phyloP scores from a whole-genome alignment of 2,888 invertebrate genomes.

The Xanthia icteritia region DNA sequence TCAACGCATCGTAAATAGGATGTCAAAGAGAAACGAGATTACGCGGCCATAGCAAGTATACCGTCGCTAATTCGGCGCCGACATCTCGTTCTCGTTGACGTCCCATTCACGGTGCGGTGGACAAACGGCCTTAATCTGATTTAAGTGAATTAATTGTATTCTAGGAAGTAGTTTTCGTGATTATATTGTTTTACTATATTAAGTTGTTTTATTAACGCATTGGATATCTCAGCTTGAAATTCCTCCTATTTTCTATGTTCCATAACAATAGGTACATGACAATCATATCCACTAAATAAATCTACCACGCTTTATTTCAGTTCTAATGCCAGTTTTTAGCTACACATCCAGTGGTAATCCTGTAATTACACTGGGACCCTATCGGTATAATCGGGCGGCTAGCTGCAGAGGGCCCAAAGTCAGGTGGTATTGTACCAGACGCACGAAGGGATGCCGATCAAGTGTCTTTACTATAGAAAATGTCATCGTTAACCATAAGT shows the following conservation, averaged over 20 bases:
- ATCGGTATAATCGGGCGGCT: conserved; percentile 54
- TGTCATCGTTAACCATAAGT: conserved; percentile 36
- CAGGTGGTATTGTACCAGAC: conserved; percentile 53
- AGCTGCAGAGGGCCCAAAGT: conserved; percentile 33
- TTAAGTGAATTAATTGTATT: background rate
- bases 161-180: background rate
- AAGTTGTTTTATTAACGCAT: background rate
- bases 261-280: background rate
- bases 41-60: no score
- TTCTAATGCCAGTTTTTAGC: conserved; percentile 42
- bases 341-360: conserved; percentile 56
- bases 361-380: conserved; percentile 47
- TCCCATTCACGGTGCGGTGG: no score
- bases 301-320: conserved; percentile 22
- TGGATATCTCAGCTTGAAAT: background rate
- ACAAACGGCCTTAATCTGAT: background rate
- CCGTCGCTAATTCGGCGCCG: no score
- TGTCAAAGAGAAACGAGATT: no score
- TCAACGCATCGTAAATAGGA: no score
- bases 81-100: no score
- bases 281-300: background rate
- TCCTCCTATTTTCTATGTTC: background rate
- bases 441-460: conserved; percentile 44
- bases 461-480: conserved; percentile 42
- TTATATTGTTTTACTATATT: background rate